Conservation (phyloP, 2,797 vertebrate genomes). For the Fringilla coelebs region DNA sequence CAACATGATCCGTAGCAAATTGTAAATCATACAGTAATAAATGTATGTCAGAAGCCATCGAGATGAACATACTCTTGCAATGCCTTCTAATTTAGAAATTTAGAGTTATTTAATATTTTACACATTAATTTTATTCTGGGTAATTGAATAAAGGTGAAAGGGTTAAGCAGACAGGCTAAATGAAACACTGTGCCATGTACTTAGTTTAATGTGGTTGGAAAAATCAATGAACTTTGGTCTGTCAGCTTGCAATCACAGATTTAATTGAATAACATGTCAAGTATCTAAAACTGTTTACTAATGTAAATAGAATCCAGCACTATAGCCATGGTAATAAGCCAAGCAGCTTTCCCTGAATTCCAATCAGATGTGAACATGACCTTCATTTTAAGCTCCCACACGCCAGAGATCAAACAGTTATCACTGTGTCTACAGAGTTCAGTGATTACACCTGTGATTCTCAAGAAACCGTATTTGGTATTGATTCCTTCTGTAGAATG, state of each 20-base stretch:
- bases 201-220: slow-evolving; percentile 53
- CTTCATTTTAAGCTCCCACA: slow-evolving; percentile 25
- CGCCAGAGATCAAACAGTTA: neutral
- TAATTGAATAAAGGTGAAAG: slow-evolving; percentile 50
- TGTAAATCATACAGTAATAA: slow-evolving; percentile 19
- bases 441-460: neutral
- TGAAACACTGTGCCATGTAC: slow-evolving; percentile 31
- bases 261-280: slow-evolving; percentile 63
- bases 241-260: slow-evolving; percentile 60
- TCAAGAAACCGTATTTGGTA: neutral
- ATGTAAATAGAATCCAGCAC: slow-evolving; percentile 43
- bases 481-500: neutral
- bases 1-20: neutral
- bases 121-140: slow-evolving; percentile 15
- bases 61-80: slow-evolving; percentile 21
- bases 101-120: slow-evolving; percentile 50
- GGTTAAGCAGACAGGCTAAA: slow-evolving; percentile 56
- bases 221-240: slow-evolving; percentile 59
- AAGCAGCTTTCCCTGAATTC: slow-evolving; percentile 28
- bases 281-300: slow-evolving; percentile 61
- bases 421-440: neutral
- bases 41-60: neutral
- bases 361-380: slow-evolving; percentile 36
- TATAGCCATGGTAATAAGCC: slow-evolving; percentile 46
- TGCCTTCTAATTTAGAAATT: slow-evolving; percentile 17